Evolutionary conservation across 2,888 invertebrate genomes (phyloP), one percentile per base, ranked within the genome.

Genomic region (Thysanoteuthis rhombus): DNA sequence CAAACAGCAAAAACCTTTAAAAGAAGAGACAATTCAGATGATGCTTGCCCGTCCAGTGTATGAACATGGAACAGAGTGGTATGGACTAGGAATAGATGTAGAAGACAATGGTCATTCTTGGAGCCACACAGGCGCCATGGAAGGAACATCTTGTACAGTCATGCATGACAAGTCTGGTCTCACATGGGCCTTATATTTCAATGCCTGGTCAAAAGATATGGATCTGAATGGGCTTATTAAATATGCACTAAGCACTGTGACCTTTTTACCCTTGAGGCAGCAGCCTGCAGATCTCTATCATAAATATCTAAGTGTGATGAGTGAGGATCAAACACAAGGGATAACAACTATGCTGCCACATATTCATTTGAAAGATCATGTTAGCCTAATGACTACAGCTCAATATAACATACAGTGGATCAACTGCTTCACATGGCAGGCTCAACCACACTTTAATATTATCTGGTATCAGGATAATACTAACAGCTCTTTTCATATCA

Each of bases 81-180:
- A 97, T 94, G 96, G 97, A 1, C 93, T 96, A 93, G 97, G 97
- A 22, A 93, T 96, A 92, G 96, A 96, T 93, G 95, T 96, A 22
- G 95, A 96, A 94, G 96, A 96, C 89, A 93, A 93, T 42, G 96
- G 96, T 5, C 42, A 92, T 90, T 95, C 95, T 8, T 96, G 95
- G 94, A 96, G 96, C 93, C 97, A 97, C 94, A 96, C 96, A 22
- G 96, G 97, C 0, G 95, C 95, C 16, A 96, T 97, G 95, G 96
- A 96, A 52, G 97, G 97, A 0, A 95, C 96, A n/a, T 96, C 96
- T n/a, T 94, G 95, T 10, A 95, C 96, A 28, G 94, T 95, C 39
- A 94, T 95, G 89, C 95, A 95, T 93, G 95, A 96, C 92, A 95
- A 95, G n/a, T 95, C 94, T 94, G 96, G 96, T 28, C 94, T 96